Conservation (phyloP, 2,797 vertebrate genomes). For the Hyperoplus immaculatus region DNA sequence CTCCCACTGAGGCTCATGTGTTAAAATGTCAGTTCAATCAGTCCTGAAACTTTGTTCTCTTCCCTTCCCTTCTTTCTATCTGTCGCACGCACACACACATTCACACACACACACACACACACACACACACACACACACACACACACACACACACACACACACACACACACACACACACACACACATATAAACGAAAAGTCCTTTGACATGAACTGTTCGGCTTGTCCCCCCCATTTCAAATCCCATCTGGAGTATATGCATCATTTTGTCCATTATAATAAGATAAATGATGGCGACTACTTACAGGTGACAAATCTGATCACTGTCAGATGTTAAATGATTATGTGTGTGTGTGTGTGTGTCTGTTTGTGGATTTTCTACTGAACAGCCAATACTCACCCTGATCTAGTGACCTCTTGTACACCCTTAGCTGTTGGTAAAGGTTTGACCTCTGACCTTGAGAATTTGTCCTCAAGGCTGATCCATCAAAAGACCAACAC, state of each 20-base stretch:
- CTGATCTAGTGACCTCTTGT: conserved; percentile 47
- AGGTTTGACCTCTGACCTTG: conserved; percentile 51
- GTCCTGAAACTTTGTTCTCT: conserved; percentile 32
- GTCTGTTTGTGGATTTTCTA: conserved; percentile 9
- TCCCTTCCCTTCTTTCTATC: not conserved
- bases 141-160: not conserved
- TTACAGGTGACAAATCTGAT: conserved; percentile 68
- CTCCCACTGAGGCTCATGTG: conserved; percentile 47
- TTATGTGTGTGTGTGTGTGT: conserved; percentile 10
- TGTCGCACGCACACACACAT: not conserved
- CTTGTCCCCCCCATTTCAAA: conserved; percentile 20
- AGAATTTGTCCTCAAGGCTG: conserved; percentile 36
- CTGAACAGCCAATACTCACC: conserved; percentile 10
- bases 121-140: conserved; percentile 3
- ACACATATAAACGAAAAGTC: conserved; percentile 24
- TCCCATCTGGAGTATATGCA: conserved; percentile 36
- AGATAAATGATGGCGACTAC: conserved; percentile 56
- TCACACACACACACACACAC: not conserved
- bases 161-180: conserved; percentile 7
- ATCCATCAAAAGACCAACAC: conserved; percentile 25
- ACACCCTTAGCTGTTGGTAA: conserved; percentile 44
- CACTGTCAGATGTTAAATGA: conserved; percentile 30
- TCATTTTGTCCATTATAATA: conserved; percentile 52
- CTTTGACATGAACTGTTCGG: conserved; percentile 29
- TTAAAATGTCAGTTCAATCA: conserved; percentile 63